Base-by-base conservation (phyloP, 2,797 vertebrate species). In the Thunnus albacares region DNA sequence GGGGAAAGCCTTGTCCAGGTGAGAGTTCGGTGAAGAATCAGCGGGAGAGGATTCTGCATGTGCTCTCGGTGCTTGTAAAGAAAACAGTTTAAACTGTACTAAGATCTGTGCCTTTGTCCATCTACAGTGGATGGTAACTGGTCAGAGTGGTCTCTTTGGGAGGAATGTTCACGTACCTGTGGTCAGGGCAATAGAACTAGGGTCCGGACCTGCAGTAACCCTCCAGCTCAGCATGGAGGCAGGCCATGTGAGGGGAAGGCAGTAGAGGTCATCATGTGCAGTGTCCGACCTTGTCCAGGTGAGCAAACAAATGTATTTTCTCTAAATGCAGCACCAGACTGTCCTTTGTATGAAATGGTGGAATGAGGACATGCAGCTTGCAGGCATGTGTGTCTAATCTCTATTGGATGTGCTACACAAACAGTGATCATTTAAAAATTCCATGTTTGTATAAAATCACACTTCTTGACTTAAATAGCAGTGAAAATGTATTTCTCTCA, bases 61-160 rank as follows among this genome's bases (percentile, higher is more conserved):
- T 49, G n/a, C 20, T 63, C 38, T 62, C 8, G n/a, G 20, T 53
- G 17, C 18, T 33, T 51, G 12, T 43, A 57, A 24, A 59, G 22
- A 33, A 59, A 67, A 30, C 12, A 12, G 10, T 55, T 17, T 18
- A 47, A 10, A 14, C 2, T 7, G 33, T 47, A 43, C 4, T n/a
- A 28, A 47, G 13, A 28, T 72, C n/a, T 81, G 13, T 35, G n/a
- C 33, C 6, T 80, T 56, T 59, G 24, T 90, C 3, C 76, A 49
- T 20, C 60, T 5, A 3, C 80, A 99, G 98, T 98, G 95, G 97
- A 99, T 53, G 98, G 97, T 38, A 94, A 73, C 83, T 99, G 98
- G 98, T 98, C 98, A 0, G 96, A 97, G 58, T 99, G 98, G 98
- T 96, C 96, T 2, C 45, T 84, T 0, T 99, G 98, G 98, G 98